These are phyloP conservation scores for Agonopterix alstromeriana DNA, from an alignment of 2,888 invertebrate species.

Conservation along the genomic window DNA sequence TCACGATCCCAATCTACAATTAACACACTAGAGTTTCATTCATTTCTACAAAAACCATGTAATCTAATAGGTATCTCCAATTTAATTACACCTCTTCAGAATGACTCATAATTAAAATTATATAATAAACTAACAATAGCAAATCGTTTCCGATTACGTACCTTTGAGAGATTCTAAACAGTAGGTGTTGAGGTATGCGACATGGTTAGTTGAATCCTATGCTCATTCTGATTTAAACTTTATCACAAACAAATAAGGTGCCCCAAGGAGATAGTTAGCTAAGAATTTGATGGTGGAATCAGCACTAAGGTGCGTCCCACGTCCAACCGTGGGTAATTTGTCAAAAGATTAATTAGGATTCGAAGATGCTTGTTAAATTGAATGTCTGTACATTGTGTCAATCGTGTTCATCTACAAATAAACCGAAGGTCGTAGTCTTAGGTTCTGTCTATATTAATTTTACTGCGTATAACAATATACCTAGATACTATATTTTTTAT, in stretches of 20 bases:
- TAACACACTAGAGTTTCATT: no score
- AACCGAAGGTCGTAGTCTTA: background rate
- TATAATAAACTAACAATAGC: slow-evolving; percentile 5
- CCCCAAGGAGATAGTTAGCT: no score
- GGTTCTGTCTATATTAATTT: no score
- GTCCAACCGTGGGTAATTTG: slow-evolving; percentile 4
- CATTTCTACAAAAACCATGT: no score
- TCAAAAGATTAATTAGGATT: slow-evolving; percentile 6
- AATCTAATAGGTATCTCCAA: background rate
- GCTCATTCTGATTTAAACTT: background rate
- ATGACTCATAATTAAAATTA: slow-evolving; percentile 4
- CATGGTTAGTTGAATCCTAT: slow-evolving; percentile 4
- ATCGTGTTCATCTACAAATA: background rate
- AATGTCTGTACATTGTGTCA: slow-evolving; percentile 2
- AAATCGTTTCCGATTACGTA: slow-evolving; percentile 5
- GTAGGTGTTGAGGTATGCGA: slow-evolving; percentile 3
- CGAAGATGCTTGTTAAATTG: slow-evolving; percentile 2
- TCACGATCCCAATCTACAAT: no score
- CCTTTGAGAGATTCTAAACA: slow-evolving; percentile 1
- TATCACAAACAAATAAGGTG: background rate
- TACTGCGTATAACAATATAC: no score
- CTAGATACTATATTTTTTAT: no score
- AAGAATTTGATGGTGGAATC: slow-evolving; percentile 1
- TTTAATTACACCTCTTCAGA: background rate
- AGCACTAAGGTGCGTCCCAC: slow-evolving; percentile 5